Conservation (phyloP, 2,797 vertebrate genomes). For the Diceros bicornis region DNA sequence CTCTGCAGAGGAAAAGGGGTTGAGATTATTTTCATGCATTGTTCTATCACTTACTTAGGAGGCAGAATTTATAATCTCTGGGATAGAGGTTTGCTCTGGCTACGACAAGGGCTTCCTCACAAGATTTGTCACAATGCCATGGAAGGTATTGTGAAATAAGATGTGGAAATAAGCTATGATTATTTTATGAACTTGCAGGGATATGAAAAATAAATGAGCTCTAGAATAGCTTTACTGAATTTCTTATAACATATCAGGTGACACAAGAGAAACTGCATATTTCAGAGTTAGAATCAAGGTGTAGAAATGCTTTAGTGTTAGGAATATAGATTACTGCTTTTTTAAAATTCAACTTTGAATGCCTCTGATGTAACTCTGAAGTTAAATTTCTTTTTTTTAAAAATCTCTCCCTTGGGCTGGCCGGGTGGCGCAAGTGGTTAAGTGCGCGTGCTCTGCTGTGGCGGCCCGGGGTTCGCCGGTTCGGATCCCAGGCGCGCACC, state of each 20-base stretch:
- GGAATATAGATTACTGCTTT: background rate
- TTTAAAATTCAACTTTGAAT: background rate
- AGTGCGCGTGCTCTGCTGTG: too few relatives aligned
- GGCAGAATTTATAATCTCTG: background rate
- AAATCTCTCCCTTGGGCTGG: background rate
- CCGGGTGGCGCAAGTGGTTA: too few relatives aligned
- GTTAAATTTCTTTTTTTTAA: background rate
- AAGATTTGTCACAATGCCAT: background rate
- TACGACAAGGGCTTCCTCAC: background rate
- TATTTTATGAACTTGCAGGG: slow-evolving; percentile 70
- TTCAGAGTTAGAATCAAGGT: background rate
- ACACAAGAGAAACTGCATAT: background rate
- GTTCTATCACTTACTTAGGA: background rate
- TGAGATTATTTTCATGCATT: background rate
- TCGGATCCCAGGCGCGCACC: too few relatives aligned
- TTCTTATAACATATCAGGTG: background rate
- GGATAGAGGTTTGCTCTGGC: background rate
- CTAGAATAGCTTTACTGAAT: slow-evolving; percentile 25
- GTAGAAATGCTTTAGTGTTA: background rate
- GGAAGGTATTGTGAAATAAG: background rate
- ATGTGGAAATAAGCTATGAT: slow-evolving; percentile 36
- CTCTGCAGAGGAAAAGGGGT: background rate
- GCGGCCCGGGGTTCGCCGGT: too few relatives aligned
- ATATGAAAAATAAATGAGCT: slow-evolving; percentile 75
- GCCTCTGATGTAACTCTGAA: background rate